Evolutionary conservation across 2,888 invertebrate genomes (phyloP), one percentile per base, ranked within the genome.

Genomic region (Hemithea aestivaria): DNA sequence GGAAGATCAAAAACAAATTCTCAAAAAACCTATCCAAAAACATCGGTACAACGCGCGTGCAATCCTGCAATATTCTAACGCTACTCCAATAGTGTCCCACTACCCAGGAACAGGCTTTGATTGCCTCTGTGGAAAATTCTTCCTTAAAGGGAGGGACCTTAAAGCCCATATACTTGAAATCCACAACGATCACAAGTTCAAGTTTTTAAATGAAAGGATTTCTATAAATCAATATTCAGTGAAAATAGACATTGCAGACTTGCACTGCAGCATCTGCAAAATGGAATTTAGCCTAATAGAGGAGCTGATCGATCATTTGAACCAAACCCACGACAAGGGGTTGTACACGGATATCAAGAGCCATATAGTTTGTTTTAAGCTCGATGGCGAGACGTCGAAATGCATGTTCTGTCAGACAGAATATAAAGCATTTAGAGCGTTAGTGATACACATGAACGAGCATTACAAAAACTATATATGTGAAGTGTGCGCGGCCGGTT

Each of bases 371-470:
- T 78, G 77, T 0, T 82, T 81, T 34, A 74, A 63, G 48, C 79
- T 82, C 20, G 73, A 77, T 7, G 55, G 67, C 0, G 57, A 66
- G 0, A 57, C 64, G 20, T 37, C 77, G 2, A 56, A 53, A 9
- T 81, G 80, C 42, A 66, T 65, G 0, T 58, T 73, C 0, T 81
- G 81, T 36, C 39, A 50, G 0, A 38, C 52, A 0, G 58, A 58
- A 9, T 76, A 67, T 38, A 45, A 48, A 2, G 66, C 61, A 0
- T 81, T 81, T 35, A 77, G 79, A 47, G 52, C 66, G 0, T 40
- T 80, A 1, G 72, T 73, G 20, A 74, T 75, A 32, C 80, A 80
- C 24, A 80, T 81, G 79, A 77, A 74, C 35, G 53, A 59, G 0
- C 80, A 80, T 54, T 78, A 63, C 11, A 62, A 66, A 1, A 74